Percentiles rank a stretch among this genome's conserved stretches.
Evolutionary conservation across 2,797 vertebrate species (phyloP).

Genomic region (Pteronotus mesoamericanus): DNA sequence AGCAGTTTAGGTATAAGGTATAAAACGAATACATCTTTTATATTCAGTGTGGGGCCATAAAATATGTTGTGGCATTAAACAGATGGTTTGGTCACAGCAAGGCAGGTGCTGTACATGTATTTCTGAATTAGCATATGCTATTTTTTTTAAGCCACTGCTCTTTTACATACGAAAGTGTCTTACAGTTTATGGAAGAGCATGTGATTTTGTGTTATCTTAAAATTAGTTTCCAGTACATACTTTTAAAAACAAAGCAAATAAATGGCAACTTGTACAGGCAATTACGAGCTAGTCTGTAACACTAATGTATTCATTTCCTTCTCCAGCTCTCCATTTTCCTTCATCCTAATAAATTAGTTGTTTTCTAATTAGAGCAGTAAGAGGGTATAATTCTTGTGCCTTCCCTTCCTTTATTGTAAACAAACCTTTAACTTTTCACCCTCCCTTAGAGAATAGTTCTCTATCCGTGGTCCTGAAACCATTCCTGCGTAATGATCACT

Average conservation of each 20-base stretch:
- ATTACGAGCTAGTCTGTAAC: slow-evolving; percentile 1
- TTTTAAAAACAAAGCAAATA: slow-evolving; percentile 5
- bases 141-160: slow-evolving; percentile 58
- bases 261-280: background rate
- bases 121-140: slow-evolving; percentile 53
- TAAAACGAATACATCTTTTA: slow-evolving; percentile 42
- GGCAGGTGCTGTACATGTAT: slow-evolving; percentile 54
- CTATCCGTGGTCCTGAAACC: slow-evolving; percentile 74
- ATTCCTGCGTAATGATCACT: background rate
- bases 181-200: slow-evolving; percentile 29
- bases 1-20: slow-evolving; percentile 15
- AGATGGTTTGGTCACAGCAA: slow-evolving; percentile 56
- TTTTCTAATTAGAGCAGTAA: slow-evolving; percentile 53
- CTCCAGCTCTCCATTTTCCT: background rate
- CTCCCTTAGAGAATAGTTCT: background rate
- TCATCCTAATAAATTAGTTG: slow-evolving; percentile 33
- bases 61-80: slow-evolving; percentile 54
- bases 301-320: background rate
- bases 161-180: slow-evolving; percentile 43
- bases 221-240: background rate
- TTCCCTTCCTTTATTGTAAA: slow-evolving; percentile 49
- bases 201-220: slow-evolving; percentile 30
- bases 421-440: slow-evolving; percentile 54
- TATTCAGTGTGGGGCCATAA: background rate
- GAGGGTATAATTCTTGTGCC: slow-evolving; percentile 46